Evolutionary conservation across 2,113 vertebrate species (phyloP), one percentile per base, ranked within the genome.

Genomic region (Pao palembangensis): DNA sequence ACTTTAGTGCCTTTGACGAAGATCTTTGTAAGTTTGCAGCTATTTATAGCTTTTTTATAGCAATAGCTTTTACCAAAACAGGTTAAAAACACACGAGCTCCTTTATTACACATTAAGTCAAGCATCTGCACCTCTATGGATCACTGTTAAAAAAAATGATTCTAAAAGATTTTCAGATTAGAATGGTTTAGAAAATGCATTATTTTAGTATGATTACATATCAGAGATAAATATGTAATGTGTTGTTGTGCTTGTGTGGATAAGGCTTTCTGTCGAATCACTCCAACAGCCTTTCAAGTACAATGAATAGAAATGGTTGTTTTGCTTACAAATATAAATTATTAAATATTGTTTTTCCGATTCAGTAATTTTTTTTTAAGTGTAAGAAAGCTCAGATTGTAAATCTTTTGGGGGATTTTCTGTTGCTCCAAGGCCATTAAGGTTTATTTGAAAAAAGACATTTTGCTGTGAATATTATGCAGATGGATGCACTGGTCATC

Each of bases 391-490:
- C 55, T 4, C 41, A 55, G 65, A 57, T 61, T 65, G 54, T 1
- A 43, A 25, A 61, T 59, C 55, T 80, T 69, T 49, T 51, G 73
- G 83, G 75, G 75, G 68, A 75, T 69, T 59, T 64, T 10, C 61
- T 67, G 60, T 61, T 92, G 90, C 90, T 67, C 91, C 84, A 81
- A 92, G 90, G 85, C 89, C 90, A 89, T 87, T 85, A 90, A 91
- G 80, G 81, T 87, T 91, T 86, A 87, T 92, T 91, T 91, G 88
- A 90, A 90, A 88, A 88, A 91, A 90, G 76, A 67, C 73, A 83
- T 84, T 85, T 87, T 75, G 91, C 91, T 92, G 20, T 80, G 86
- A 91, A 90, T 87, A 81, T 86, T 91, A 91, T 91, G 90, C 85
- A 92, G 91, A 92, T 38, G 10, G 34, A 11, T 92, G 83, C 77